Percentiles rank a stretch among this genome's conserved stretches.
phyloP scores from a whole-genome alignment of 2,797 vertebrate species.

The Hypotaenidia okinawae region DNA sequence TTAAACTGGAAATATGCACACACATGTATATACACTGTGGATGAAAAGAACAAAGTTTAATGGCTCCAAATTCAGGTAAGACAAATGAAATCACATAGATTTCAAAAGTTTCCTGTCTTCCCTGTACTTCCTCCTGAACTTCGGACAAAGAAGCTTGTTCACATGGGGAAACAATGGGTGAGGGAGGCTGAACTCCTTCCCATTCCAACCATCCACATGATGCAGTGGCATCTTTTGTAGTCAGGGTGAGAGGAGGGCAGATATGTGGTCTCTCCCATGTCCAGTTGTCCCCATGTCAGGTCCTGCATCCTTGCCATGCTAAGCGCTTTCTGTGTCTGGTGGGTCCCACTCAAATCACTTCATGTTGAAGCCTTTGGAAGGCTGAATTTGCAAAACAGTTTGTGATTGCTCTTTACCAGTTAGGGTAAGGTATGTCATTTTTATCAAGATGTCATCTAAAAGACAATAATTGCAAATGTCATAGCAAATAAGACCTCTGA shows the following conservation, averaged over 20 bases:
- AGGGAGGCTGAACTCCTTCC: not conserved
- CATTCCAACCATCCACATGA: not conserved
- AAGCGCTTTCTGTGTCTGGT: not conserved
- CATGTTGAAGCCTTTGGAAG: not conserved
- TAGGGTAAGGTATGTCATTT: not conserved
- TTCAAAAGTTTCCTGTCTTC: not conserved
- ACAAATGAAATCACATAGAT: not conserved
- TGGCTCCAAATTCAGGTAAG: not conserved
- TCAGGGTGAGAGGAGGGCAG: not conserved
- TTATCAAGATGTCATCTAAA: not conserved
- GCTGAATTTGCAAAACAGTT: not conserved
- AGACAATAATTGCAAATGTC: slow-evolving; percentile 18
- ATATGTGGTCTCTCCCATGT: not conserved
- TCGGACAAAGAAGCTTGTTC: not conserved
- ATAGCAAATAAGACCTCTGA: not conserved
- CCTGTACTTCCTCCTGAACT: not conserved
- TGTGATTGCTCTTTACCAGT: not conserved
- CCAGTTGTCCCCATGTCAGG: not conserved
- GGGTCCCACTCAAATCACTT: not conserved
- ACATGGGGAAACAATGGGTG: not conserved
- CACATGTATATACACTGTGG: not conserved
- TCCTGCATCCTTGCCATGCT: not conserved
- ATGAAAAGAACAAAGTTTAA: not conserved
- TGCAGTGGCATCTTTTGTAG: not conserved
- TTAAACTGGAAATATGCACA: not conserved